Evolutionary conservation across 2,113 vertebrate species (phyloP), one percentile per base, ranked within the genome.

Genomic region (Orcinus orca): DNA sequence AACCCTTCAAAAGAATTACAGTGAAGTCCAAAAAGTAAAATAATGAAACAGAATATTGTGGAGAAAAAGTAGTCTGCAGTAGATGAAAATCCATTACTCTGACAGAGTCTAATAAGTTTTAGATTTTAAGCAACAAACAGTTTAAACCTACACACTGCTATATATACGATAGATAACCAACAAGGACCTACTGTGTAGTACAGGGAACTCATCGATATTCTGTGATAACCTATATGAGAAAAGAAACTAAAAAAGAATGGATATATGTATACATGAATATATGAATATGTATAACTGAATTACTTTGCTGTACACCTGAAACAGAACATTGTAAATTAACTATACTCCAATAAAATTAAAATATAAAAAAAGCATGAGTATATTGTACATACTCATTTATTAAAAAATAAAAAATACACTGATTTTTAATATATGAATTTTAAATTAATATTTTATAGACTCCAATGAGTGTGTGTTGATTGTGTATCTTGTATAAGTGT

Each of bases 1-100:
- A 95, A 88, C 13, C 13, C 47, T 82, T 91, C 53, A 70, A 76
- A 97, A 33, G 44, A 79, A 91, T 65, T 21, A 90, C n/a, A 88
- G 13, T 68, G 29, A 91, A 82, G 17, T 93, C 3, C 8, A 73
- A 89, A 92, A 58, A 29, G 58, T 71, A 90, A 96, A 17, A 65
- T 25, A 97, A 70, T n/a, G 29, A 11, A 93, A 81, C 8, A 50
- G 12, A 94, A 68, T 33, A 89, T 71, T 44, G 50, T 33, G 74
- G n/a, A 82, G 76, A 65, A 77, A 93, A 88, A 67, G 3, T 87
- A 33, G 14, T 79, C 50, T 79, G 26, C 26, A 70, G 8, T 70
- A 41, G 67, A 74, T n/a, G 8, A 91, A 67, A 71, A 20, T 44
- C 5, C 13, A 63, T 93, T 65, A 82, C 10, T 88, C 17, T n/a